These are phyloP conservation scores for Petrolisthes manimaculis DNA, from an alignment of 2,888 invertebrate genomes.

Conservation along the genomic window DNA sequence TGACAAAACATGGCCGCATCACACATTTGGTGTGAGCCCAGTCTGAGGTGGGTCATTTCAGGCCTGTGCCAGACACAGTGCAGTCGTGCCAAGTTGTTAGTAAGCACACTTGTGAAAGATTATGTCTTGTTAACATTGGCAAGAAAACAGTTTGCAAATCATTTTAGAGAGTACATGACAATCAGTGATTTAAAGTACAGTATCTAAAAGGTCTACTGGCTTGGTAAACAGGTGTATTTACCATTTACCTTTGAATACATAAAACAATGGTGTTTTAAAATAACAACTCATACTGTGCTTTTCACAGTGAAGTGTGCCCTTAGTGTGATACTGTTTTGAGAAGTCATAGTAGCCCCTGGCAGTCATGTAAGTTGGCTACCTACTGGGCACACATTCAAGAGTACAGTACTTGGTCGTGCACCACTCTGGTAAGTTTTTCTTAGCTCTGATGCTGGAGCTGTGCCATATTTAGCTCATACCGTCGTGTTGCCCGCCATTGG, in stretches of 20 bases:
- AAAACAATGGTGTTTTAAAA: too few species aligned
- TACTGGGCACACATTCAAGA: constrained; percentile 43
- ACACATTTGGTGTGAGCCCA: constrained; percentile 12
- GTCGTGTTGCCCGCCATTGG: neutral
- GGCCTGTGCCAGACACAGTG: constrained; percentile 51
- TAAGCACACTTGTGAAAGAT: constrained; percentile 43
- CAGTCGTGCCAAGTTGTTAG: constrained; percentile 60
- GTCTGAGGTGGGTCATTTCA: constrained; percentile 52
- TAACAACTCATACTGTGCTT: neutral
- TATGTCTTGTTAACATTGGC: constrained; percentile 14
- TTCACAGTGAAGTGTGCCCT: neutral
- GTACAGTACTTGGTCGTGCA: constrained; percentile 7
- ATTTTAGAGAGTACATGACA: too few species aligned
- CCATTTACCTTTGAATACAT: too few species aligned
- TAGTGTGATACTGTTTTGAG: neutral
- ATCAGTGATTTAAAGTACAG: too few species aligned
- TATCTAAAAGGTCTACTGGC: too few species aligned
- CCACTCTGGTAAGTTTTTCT: constrained; percentile 37
- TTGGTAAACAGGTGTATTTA: too few species aligned
- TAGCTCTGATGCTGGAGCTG: constrained; percentile 33
- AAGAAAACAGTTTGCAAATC: too few species aligned
- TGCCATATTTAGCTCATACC: constrained; percentile 39
- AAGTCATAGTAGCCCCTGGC: neutral
- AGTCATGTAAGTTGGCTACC: constrained; percentile 15
- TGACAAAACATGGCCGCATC: constrained; percentile 54